phyloP scores from a whole-genome alignment of 2,888 invertebrate species.

The Hipparchia sbordonii region DNA sequence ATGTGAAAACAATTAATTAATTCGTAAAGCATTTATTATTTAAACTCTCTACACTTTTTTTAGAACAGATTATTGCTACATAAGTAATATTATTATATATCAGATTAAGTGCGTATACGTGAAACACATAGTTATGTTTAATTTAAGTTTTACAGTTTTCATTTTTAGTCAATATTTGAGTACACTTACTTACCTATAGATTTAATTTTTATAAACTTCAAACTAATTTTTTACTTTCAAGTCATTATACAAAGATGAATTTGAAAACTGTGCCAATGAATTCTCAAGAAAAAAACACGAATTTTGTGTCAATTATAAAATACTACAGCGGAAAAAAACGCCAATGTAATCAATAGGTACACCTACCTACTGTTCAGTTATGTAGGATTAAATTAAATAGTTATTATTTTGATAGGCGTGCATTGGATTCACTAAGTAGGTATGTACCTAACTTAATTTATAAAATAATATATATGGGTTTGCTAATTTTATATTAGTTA shows the following conservation, averaged over 20 bases:
- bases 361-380: neutral
- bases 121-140: too few species aligned
- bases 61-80: neutral
- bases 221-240: neutral
- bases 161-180: too few species aligned
- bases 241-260: neutral
- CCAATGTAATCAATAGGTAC: neutral
- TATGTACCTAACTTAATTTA: neutral
- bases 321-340: conserved; percentile 2
- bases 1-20: too few species aligned
- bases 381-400: neutral
- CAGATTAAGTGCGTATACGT: neutral
- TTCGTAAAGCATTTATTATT: neutral
- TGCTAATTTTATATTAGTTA: neutral
- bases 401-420: neutral
- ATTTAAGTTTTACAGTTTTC: too few species aligned
- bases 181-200: too few species aligned
- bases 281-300: conserved; percentile 15
- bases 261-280: conserved; percentile 19
- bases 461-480: too few species aligned
- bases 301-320: conserved; percentile 28
- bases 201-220: neutral
- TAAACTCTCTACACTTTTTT: neutral
- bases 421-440: neutral
- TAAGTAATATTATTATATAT: neutral